Evolutionary conservation across 2,113 vertebrate genomes (phyloP).

Genomic region (Gorsachius goisagi): DNA sequence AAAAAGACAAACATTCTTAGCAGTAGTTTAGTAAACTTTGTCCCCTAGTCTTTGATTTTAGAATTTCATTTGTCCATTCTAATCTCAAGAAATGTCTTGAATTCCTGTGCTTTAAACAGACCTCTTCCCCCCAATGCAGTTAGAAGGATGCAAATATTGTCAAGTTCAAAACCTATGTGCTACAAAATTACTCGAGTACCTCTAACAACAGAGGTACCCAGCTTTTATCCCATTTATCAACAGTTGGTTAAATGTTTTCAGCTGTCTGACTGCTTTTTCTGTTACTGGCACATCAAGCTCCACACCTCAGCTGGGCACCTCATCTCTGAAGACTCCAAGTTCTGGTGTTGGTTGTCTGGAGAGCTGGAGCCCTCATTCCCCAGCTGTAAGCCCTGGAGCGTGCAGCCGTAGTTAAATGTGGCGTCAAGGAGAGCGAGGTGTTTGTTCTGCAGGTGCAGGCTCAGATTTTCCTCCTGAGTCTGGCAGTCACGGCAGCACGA

Average conservation of each 20-base stretch:
- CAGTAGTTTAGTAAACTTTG: neutral
- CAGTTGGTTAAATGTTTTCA: neutral
- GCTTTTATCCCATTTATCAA: too few relatives aligned
- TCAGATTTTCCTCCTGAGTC: too few relatives aligned
- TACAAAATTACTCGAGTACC: neutral
- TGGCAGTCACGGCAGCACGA: too few relatives aligned
- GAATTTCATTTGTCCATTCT: neutral
- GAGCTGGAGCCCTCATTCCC: neutral
- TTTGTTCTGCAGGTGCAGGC: neutral
- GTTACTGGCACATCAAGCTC: too few relatives aligned
- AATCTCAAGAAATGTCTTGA: neutral
- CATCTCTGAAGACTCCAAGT: neutral
- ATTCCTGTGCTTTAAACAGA: neutral
- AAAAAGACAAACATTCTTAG: neutral
- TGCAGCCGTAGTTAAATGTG: neutral
- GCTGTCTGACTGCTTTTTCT: neutral
- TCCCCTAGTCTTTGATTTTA: neutral
- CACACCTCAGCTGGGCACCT: neutral
- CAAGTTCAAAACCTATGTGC: neutral
- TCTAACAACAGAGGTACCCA: too few relatives aligned
- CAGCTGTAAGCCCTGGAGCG: neutral
- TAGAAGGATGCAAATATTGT: neutral
- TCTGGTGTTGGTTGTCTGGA: neutral
- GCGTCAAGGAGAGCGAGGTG: too few relatives aligned
- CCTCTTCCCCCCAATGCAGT: too few relatives aligned